A percentile compares a stretch with the other conserved stretches of the same genome.
Conservation (phyloP, 2,888 invertebrate genomes). For the Myopa tessellatipennis region DNA sequence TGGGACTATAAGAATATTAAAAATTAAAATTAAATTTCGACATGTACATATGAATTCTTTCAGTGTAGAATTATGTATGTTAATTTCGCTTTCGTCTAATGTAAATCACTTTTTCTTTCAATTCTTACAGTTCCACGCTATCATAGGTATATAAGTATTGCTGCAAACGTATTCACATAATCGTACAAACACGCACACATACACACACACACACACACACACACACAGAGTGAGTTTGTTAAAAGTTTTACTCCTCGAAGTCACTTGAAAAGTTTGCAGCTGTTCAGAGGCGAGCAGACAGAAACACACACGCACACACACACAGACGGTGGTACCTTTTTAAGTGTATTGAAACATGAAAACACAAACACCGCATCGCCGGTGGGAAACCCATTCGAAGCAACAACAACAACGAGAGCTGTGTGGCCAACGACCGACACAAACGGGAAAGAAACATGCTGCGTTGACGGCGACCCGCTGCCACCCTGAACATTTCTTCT, state of each 20-base stretch:
- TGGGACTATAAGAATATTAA: not conserved
- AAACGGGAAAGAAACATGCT: not conserved
- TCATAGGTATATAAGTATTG: constrained; percentile 9
- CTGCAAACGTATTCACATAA: not conserved
- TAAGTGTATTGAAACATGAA: not conserved
- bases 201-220: constrained; percentile 18
- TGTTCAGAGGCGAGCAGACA: not conserved
- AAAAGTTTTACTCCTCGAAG: constrained; percentile 13
- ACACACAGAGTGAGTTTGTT: not conserved
- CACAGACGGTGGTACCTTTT: not conserved
- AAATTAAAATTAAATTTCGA: not conserved
- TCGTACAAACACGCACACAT: constrained; percentile 1
- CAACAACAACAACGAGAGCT: not conserved
- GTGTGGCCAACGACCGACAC: not conserved
- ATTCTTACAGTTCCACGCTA: constrained; percentile 36
- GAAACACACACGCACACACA: not conserved
- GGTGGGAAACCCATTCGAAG: not conserved
- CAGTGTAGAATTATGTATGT: constrained; percentile 34
- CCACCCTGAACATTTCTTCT: too few relatives aligned
- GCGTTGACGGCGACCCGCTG: not conserved
- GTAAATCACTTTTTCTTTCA: constrained; percentile 44
- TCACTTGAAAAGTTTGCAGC: constrained; percentile 20
- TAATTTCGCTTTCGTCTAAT: constrained; percentile 27
- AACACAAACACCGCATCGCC: not conserved
- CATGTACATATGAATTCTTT: not conserved